Conservation (phyloP, 2,888 invertebrate genomes). For the Epistrophella euchroma region DNA sequence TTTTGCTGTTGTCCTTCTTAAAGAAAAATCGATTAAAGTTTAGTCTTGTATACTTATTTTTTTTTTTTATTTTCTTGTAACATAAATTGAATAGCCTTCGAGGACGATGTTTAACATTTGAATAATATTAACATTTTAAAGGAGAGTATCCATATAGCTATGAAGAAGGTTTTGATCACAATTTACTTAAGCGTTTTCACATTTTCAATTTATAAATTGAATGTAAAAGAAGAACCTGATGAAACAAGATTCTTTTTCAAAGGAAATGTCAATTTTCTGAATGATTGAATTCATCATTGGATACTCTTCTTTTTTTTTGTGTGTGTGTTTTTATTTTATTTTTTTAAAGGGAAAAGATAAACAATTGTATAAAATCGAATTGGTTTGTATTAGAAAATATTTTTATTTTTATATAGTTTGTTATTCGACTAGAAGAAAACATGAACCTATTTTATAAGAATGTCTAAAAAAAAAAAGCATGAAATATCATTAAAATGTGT, state of each 20-base stretch:
- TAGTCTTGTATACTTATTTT: slow-evolving; percentile 11
- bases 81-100: slow-evolving; percentile 19
- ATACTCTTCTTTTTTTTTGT: not conserved
- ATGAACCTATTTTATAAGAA: not conserved
- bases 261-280: slow-evolving; percentile 68
- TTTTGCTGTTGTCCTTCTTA: not conserved
- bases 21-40: slow-evolving; percentile 12
- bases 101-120: slow-evolving; percentile 28
- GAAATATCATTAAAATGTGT: slow-evolving; percentile 41
- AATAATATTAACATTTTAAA: slow-evolving; percentile 36
- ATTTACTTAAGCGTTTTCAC: slow-evolving; percentile 27
- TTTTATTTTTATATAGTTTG: not conserved
- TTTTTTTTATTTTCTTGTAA: not conserved
- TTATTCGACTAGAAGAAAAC: slow-evolving; percentile 39
- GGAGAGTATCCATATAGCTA: not conserved
- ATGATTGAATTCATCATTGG: slow-evolving; percentile 31
- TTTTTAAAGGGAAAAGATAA: slow-evolving; percentile 2
- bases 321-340: not conserved
- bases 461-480: slow-evolving; percentile 35
- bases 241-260: slow-evolving; percentile 5
- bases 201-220: slow-evolving; percentile 53
- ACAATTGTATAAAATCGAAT: slow-evolving; percentile 30
- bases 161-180: slow-evolving; percentile 2
- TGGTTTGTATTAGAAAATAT: slow-evolving; percentile 51
- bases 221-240: not conserved